Evolutionary conservation across 1,140 invertebrate species (phyloP), one percentile per base, ranked within the genome.

Genomic region (Drosophila kurseongensis): DNA sequence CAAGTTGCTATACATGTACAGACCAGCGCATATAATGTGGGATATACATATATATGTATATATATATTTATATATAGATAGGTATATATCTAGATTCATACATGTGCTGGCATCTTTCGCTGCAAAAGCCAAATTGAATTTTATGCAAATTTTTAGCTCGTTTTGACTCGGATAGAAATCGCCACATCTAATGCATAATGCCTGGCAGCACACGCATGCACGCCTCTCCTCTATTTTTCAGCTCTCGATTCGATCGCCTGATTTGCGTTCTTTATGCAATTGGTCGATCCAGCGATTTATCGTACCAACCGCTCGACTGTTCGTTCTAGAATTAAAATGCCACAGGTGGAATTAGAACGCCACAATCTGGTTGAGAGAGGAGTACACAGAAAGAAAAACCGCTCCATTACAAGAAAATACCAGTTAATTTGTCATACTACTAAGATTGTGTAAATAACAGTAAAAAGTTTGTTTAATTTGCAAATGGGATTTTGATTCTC

Each of bases 171-270:
- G 65, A 79, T 79, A 63, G 75, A 77, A 84, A 89, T 80, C 80
- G 73, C 84, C 84, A 88, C 80, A 83, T 84, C 84, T 88, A 88
- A 88, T 89, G 85, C 81, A 81, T 90, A 90, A 89, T 84, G 67
- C 73, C 77, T 75, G 65, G 56, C 74, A 76, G 50, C 44, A 38
- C 44, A 55, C 61, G 61, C 62, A 67, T 42, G 62, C 55, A 42
- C 59, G 47, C 27, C 48, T 52, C 27, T 41, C 41, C 27, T 38
- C 41, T 23, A 16, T 27, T 52, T 23, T 40, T n/a, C 18, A 62
- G 36, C 29, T 44, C 45, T 54, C 60, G 47, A 41, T 67, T 32
- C 56, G 61, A 40, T 65, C 35, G 35, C 59, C 77, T 63, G 65
- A 74, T 60, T 62, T 63, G 77, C 66, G 42, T 59, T 85, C 45